Percentiles rank a stretch among this genome's conserved stretches.
Conservation (phyloP, 2,797 vertebrate species). For the Kryptopterus vitreolus region DNA sequence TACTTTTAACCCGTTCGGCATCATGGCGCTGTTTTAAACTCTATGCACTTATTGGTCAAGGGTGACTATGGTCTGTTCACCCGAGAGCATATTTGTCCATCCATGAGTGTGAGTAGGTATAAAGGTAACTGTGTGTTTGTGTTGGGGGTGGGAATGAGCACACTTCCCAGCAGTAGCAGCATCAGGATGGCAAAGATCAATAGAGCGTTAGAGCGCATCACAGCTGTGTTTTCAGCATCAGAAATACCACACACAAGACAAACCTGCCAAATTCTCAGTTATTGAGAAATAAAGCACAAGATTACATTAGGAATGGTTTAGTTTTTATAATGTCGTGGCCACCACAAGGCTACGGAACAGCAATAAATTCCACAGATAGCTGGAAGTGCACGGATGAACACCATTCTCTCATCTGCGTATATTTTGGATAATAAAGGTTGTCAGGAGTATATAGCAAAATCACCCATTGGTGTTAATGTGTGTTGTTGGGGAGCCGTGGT, state of each 20-base stretch:
- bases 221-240: conserved; percentile 59
- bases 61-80: conserved; percentile 22
- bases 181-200: conserved; percentile 69
- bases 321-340: background rate
- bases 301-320: background rate
- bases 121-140: conserved; percentile 23
- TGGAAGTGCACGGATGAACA: background rate
- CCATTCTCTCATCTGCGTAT: background rate
- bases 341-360: background rate
- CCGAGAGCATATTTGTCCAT: conserved; percentile 20
- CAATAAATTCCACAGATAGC: background rate
- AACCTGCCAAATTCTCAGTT: conserved; percentile 44
- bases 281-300: conserved; percentile 24
- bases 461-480: background rate
- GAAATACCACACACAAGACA: conserved; percentile 55
- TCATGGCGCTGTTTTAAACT: conserved; percentile 2
- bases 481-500: too few species aligned
- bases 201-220: conserved; percentile 73
- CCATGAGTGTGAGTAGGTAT: conserved; percentile 2
- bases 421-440: background rate
- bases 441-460: background rate
- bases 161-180: conserved; percentile 31
- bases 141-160: conserved; percentile 20
- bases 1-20: too few species aligned
- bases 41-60: conserved; percentile 28